phyloP scores from a whole-genome alignment of 2,888 invertebrate species.

The Tricholauxania praeusta region DNA sequence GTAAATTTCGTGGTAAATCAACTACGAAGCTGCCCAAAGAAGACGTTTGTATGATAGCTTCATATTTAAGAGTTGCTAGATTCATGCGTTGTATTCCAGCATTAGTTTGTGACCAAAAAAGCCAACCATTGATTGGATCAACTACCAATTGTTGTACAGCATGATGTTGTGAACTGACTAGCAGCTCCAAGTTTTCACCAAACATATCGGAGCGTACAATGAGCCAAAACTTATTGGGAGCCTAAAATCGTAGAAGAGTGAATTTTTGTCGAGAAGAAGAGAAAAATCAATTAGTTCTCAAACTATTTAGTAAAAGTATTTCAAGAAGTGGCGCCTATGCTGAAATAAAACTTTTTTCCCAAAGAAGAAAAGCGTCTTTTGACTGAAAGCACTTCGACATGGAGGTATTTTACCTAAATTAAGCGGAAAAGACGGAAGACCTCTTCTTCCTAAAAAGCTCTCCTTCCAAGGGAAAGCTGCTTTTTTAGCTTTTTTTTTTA shows the following conservation, averaged over 20 bases:
- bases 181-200: slow-evolving; percentile 77
- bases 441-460: too few relatives aligned
- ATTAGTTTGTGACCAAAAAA: slow-evolving; percentile 76
- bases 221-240: slow-evolving; percentile 73
- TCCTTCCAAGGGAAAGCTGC: too few relatives aligned
- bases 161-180: slow-evolving; percentile 77
- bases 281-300: background rate
- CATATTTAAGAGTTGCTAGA: slow-evolving; percentile 38
- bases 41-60: slow-evolving; percentile 12
- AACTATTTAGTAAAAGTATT: background rate
- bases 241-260: slow-evolving; percentile 46
- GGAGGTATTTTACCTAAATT: too few relatives aligned
- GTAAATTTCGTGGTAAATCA: slow-evolving; percentile 52
- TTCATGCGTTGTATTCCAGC: slow-evolving; percentile 51
- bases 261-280: background rate
- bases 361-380: too few relatives aligned
- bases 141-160: slow-evolving; percentile 86
- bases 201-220: slow-evolving; percentile 82
- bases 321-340: too few relatives aligned
- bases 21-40: slow-evolving; percentile 48
- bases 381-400: too few relatives aligned
- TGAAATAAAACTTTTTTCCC: too few relatives aligned
- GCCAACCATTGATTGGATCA: slow-evolving; percentile 92
- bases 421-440: too few relatives aligned
- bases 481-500: too few relatives aligned